Conservation (phyloP, 2,113 vertebrate genomes). For the Anser cygnoides region DNA sequence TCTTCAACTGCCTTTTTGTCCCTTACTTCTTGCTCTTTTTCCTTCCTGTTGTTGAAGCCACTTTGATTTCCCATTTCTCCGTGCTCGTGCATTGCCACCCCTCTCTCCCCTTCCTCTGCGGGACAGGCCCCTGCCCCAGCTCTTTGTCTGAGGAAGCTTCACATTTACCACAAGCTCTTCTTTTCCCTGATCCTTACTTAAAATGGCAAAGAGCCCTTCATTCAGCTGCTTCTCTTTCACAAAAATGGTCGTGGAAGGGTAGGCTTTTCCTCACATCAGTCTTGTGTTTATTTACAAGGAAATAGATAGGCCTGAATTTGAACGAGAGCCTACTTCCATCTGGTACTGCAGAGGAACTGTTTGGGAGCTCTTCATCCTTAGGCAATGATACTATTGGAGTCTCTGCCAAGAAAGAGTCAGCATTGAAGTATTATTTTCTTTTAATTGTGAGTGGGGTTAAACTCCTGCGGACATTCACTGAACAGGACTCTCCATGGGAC, state of each 20-base stretch:
- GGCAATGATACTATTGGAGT: background rate
- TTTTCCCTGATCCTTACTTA: background rate
- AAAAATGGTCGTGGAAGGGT: background rate
- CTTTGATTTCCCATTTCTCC: background rate
- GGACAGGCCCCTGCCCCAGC: background rate
- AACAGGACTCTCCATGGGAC: background rate
- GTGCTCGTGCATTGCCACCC: background rate
- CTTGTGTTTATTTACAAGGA: background rate
- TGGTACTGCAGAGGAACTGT: background rate
- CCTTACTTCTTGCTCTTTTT: background rate
- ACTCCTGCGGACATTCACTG: background rate
- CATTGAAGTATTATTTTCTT: background rate
- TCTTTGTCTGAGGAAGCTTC: background rate
- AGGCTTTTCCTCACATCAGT: background rate
- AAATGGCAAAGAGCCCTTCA: background rate
- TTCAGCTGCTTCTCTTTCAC: background rate
- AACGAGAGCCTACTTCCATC: background rate
- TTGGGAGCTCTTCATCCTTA: background rate
- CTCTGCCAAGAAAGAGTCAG: background rate
- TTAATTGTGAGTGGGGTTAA: background rate
- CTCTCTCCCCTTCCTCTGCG: fast-evolving
- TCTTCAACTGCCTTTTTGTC: too few species aligned
- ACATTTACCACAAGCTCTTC: fast-evolving
- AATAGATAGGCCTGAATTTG: background rate
- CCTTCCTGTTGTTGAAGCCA: background rate